phyloP scores from a whole-genome alignment of 2,888 invertebrate species.

The Acanthosepion esculentum region DNA sequence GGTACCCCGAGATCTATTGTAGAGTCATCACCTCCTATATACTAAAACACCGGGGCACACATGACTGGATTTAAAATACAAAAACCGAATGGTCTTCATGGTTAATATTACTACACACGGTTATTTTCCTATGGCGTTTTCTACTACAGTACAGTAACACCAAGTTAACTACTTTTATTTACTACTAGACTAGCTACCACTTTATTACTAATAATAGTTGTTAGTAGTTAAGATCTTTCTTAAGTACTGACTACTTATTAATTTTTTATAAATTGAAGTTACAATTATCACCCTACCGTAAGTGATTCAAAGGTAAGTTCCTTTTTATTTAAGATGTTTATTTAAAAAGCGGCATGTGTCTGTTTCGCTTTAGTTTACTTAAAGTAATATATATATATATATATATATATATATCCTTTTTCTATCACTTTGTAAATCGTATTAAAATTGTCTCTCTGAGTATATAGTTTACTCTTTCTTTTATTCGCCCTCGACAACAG shows the following conservation, averaged over 20 bases:
- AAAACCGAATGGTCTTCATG: neutral
- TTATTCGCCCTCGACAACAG: no score
- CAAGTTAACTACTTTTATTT: neutral
- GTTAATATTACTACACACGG: neutral
- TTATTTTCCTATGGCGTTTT: neutral
- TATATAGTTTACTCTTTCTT: no score
- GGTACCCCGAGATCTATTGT: neutral
- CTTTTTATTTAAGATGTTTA: neutral
- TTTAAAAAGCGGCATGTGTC: neutral
- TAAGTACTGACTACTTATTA: neutral
- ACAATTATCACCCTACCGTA: neutral
- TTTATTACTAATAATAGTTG: neutral
- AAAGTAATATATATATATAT: no score
- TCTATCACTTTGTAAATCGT: no score
- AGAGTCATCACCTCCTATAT: neutral
- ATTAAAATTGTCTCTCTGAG: no score
- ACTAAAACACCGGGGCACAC: neutral
- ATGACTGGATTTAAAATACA: conserved; percentile 21
- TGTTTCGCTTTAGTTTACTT: no score
- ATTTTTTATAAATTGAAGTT: neutral
- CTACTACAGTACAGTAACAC: neutral
- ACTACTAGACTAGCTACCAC: neutral
- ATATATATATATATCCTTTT: no score
- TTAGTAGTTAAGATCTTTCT: neutral
- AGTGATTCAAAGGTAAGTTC: neutral